Percentiles rank a stretch among this genome's conserved stretches.
Conservation (phyloP, 2,113 vertebrate genomes). For the Amazona guildingii region DNA sequence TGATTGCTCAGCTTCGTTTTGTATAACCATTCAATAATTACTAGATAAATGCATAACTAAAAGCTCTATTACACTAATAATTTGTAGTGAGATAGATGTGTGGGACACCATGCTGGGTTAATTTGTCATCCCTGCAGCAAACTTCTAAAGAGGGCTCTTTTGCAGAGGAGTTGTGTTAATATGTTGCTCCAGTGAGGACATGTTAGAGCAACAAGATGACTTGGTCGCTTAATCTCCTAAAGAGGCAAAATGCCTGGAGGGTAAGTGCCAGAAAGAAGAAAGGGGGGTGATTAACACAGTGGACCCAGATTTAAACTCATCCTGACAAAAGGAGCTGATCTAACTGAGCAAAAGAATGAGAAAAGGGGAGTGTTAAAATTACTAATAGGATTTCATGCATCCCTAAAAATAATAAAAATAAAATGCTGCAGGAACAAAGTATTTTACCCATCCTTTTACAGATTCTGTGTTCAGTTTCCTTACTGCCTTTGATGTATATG, state of each 20-base stretch:
- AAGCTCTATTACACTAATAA: conserved; percentile 84
- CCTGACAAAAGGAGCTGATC: conserved; percentile 57
- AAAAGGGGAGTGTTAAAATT: conserved; percentile 27
- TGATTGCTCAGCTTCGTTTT: conserved; percentile 73
- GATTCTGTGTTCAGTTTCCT: not conserved
- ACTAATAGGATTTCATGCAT: conserved; percentile 63
- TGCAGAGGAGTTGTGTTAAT: conserved; percentile 61
- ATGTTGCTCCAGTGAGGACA: conserved; percentile 69
- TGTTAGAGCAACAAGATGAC: conserved; percentile 67
- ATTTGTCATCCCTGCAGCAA: conserved; percentile 80
- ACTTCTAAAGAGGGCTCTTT: conserved; percentile 74
- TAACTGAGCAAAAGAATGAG: conserved; percentile 35
- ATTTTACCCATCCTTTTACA: conserved; percentile 1
- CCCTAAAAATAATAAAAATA: conserved; percentile 62
- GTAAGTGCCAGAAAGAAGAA: conserved; percentile 61
- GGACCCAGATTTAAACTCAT: conserved; percentile 64
- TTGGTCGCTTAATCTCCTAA: conserved; percentile 74
- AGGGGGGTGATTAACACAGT: conserved; percentile 61
- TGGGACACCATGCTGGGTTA: conserved; percentile 79
- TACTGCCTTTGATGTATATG: conserved; percentile 21
- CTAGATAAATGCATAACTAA: conserved; percentile 83
- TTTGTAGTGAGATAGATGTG: conserved; percentile 79
- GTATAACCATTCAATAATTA: conserved; percentile 80
- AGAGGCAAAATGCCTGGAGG: conserved; percentile 68
- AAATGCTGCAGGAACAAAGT: conserved; percentile 16